Evolutionary conservation across 2,888 invertebrate genomes (phyloP), one percentile per base, ranked within the genome.

Genomic region (Proisotoma minuta): DNA sequence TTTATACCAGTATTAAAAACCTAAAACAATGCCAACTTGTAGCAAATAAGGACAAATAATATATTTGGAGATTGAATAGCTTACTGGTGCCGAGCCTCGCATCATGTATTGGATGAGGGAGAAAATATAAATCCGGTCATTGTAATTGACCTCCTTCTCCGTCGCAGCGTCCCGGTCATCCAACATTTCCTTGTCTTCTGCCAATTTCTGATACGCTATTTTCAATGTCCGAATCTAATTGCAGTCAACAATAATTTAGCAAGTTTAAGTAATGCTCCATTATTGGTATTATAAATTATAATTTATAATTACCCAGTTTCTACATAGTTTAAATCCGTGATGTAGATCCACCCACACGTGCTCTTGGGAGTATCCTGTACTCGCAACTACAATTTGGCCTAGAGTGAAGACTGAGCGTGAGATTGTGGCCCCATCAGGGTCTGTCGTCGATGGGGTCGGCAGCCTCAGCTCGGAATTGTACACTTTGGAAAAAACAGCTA

Each of bases 101-200:
- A 59, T 39, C 2, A 59, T 40, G 43, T 51, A 59, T 27, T 59
- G 59, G 3, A 51, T 26, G 27, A 59, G 34, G n/a, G 48, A 24
- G 8, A 59, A 28, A 2, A 59, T 12, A 43, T 51, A 59, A 27
- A 59, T 39, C 1, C 59, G 50, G 24, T 59, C 51, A 26, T 59
- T 59, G 20, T 48, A 59, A 40, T 59, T 59, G 18, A 51, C 12
- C 39, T 59, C 59, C 43, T 59, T 59, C 8, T 59, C 51, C 18
- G 24, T 18, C 5, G 18, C 10, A 10, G 50, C 10, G 22, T 49
- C 49, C 23, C 23, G 5, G 4, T 49, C 49, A 12, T 24, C 49
- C 22, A 50, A 18, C 4, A 50, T 4, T 3, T 0, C 12, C 2
- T 29, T 34, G 39, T 59, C 59, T 43, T 59, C 59, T 23, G 8